These are phyloP conservation scores for Catamblyrhynchus diadema DNA, from an alignment of 2,797 vertebrate species.

Conservation along the genomic window DNA sequence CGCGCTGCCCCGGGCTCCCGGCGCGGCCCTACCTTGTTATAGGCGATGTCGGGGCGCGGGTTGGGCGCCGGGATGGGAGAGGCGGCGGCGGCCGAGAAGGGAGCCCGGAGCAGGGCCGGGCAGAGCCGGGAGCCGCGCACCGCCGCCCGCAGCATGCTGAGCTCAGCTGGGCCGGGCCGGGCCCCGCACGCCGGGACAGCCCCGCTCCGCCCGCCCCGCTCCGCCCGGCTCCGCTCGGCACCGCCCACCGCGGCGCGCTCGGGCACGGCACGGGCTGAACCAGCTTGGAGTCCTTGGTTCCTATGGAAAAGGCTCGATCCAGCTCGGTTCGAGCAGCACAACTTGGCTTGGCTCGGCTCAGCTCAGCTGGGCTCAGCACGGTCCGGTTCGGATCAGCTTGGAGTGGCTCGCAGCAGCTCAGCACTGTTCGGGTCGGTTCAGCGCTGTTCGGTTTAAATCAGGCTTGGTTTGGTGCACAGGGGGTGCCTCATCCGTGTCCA, in stretches of 20 bases:
- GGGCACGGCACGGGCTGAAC: accelerated
- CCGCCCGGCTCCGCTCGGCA: neutral
- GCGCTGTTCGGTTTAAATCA: neutral
- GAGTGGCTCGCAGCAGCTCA: neutral
- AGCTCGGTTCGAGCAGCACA: neutral
- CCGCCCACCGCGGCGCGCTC: neutral
- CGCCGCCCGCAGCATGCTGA: neutral
- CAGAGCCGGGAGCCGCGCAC: neutral
- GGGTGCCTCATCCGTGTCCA: accelerated
- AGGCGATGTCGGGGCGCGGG: conserved; percentile 18
- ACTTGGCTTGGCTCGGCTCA: neutral
- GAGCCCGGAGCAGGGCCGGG: neutral
- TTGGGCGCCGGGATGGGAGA: conserved; percentile 22
- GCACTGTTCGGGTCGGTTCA: neutral
- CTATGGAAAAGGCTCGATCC: neutral
- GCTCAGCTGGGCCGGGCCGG: neutral
- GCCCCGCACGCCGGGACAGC: neutral
- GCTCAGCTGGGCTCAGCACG: neutral
- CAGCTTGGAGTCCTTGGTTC: accelerated
- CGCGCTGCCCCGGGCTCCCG: neutral
- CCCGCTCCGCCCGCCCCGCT: neutral
- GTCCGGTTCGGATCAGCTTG: neutral
- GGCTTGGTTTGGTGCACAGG: neutral
- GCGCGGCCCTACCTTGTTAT: neutral
- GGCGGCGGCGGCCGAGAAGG: neutral